Percentiles rank a stretch among this genome's conserved stretches.
phyloP scores from a whole-genome alignment of 2,888 invertebrate genomes.

The Mythimna lalbum region DNA sequence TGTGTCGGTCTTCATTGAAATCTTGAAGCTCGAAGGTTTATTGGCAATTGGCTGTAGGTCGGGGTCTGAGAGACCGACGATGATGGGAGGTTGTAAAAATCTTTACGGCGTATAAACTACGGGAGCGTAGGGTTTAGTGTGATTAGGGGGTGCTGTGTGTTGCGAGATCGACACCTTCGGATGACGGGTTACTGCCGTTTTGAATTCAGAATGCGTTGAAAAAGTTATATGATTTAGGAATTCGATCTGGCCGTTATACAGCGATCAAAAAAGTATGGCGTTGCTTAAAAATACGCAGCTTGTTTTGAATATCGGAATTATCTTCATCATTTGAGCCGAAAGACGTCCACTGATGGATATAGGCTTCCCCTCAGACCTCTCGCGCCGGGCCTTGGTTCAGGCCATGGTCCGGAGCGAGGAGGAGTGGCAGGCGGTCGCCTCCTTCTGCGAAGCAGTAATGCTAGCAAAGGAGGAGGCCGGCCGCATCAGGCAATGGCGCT shows the following conservation, averaged over 20 bases:
- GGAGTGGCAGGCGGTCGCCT: too few species aligned
- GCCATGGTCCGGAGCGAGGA: too few species aligned
- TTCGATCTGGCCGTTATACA: neutral
- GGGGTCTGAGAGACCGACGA: conserved; percentile 66
- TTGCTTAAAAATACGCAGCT: neutral
- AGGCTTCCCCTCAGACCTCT: too few species aligned
- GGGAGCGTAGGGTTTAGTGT: conserved; percentile 83
- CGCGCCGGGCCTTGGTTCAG: too few species aligned
- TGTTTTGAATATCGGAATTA: too few species aligned
- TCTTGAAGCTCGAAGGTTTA: conserved; percentile 77
- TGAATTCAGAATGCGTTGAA: conserved; percentile 51
- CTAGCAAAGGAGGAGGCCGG: too few species aligned
- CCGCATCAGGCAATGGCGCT: too few species aligned
- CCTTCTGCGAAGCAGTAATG: too few species aligned
- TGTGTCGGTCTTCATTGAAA: conserved; percentile 77
- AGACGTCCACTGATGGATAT: too few species aligned
- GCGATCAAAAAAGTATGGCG: neutral
- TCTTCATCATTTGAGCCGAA: too few species aligned
- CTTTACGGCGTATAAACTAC: conserved; percentile 86
- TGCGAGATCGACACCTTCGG: conserved; percentile 65
- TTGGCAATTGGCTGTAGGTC: conserved; percentile 73
- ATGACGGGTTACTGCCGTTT: conserved; percentile 58
- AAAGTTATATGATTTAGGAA: conserved; percentile 26
- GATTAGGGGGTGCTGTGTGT: conserved; percentile 77
- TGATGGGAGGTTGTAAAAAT: conserved; percentile 84